Percentiles rank a stretch among this genome's conserved stretches.
Conservation (phyloP, 2,888 invertebrate genomes). For the Temnothorax ravouxi region DNA sequence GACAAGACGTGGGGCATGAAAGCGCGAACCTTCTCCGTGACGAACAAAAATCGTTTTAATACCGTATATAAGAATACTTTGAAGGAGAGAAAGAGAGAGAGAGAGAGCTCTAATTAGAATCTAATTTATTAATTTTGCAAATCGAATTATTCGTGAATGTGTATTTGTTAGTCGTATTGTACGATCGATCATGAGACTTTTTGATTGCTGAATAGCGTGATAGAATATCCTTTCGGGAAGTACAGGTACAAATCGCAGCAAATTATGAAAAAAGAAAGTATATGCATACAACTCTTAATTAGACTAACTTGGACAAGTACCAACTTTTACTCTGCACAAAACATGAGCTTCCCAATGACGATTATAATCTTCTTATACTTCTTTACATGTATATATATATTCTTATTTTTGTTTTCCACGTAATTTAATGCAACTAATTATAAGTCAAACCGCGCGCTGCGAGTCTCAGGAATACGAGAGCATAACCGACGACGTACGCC, state of each 20-base stretch:
- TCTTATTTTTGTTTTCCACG: slow-evolving; percentile 8
- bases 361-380: slow-evolving; percentile 4
- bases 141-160: neutral
- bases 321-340: slow-evolving; percentile 15
- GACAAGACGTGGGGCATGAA: neutral
- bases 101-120: neutral
- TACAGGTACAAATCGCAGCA: neutral
- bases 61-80: neutral
- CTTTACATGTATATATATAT: no score
- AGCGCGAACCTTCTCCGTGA: slow-evolving; percentile 8
- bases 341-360: neutral
- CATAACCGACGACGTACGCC: neutral
- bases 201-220: neutral
- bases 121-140: slow-evolving; percentile 7
- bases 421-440: slow-evolving; percentile 29
- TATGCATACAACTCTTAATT: neutral
- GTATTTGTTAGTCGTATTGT: neutral
- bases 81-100: neutral
- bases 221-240: neutral
- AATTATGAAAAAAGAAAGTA: slow-evolving; percentile 7
- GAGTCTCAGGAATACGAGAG: neutral
- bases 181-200: neutral
- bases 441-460: neutral
- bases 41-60: neutral
- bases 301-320: slow-evolving; percentile 4